These are phyloP conservation scores for Drosophila tristis DNA, from an alignment of 1,140 invertebrate genomes.

Conservation along the genomic window DNA sequence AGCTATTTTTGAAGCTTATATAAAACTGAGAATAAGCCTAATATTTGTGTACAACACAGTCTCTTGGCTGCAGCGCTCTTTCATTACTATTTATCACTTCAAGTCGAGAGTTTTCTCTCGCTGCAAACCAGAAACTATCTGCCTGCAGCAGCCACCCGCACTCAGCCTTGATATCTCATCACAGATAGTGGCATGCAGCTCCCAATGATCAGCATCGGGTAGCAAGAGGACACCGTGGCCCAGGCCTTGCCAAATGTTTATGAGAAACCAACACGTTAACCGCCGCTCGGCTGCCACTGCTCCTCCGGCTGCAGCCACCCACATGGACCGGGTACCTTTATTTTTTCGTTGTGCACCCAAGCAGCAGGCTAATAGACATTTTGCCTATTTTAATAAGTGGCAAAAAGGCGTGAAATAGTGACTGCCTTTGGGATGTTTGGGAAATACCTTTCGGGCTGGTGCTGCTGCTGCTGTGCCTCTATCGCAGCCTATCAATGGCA, in stretches of 20 bases:
- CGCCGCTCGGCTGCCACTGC: background rate
- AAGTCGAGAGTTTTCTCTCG: too few species aligned
- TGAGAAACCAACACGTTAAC: constrained; percentile 37
- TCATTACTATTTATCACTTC: too few species aligned
- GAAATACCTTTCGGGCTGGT: constrained; percentile 38
- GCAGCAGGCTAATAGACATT: constrained; percentile 71
- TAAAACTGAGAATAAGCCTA: too few species aligned
- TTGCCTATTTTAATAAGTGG: constrained; percentile 82
- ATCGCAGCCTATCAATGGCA: constrained; percentile 63
- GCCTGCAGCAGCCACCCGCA: too few species aligned
- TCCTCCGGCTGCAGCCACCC: constrained; percentile 22
- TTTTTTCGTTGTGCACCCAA: background rate
- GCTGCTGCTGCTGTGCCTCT: constrained; percentile 25
- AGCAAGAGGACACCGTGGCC: constrained; percentile 9
- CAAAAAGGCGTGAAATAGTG: constrained; percentile 81
- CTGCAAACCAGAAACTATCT: background rate
- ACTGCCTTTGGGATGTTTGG: constrained; percentile 42
- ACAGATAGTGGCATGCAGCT: constrained; percentile 19
- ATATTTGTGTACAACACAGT: too few species aligned
- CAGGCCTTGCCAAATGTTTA: constrained; percentile 20
- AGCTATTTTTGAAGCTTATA: too few species aligned
- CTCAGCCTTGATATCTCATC: constrained; percentile 24
- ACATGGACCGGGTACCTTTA: constrained; percentile 10
- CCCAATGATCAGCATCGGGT: constrained; percentile 34
- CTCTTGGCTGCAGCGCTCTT: too few species aligned